These are phyloP conservation scores for Ptilorrhoa leucosticta DNA, from an alignment of 2,113 vertebrate genomes.

Conservation along the genomic window DNA sequence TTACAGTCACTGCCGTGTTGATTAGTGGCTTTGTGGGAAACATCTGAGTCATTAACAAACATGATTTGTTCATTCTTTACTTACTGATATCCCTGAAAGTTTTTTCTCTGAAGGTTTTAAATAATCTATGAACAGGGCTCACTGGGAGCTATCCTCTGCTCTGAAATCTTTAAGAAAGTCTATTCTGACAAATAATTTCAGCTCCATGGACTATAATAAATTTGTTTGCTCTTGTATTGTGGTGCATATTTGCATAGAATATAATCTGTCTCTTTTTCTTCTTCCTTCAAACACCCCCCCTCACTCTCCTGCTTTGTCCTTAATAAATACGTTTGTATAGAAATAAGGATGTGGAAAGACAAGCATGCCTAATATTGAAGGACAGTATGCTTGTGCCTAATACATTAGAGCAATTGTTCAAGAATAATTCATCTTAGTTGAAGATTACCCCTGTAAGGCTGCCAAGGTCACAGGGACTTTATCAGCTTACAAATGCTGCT, in stretches of 20 bases:
- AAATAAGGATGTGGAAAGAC: conserved; percentile 55
- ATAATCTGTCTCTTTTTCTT: background rate
- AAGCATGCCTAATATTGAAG: conserved; percentile 66
- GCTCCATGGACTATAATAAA: background rate
- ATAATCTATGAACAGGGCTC: background rate
- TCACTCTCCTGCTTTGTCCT: background rate
- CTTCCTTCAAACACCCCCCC: background rate
- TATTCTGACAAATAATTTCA: background rate
- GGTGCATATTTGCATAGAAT: background rate
- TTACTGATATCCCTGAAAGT: background rate
- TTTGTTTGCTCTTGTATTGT: background rate
- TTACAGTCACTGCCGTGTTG: background rate
- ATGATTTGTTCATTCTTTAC: background rate
- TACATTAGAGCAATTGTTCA: conserved; percentile 65
- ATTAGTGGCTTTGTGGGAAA: background rate
- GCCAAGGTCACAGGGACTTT: conserved; percentile 60
- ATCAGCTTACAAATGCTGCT: conserved; percentile 15
- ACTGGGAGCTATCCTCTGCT: background rate
- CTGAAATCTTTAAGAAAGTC: background rate
- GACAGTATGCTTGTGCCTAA: conserved; percentile 53
- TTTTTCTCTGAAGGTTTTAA: background rate
- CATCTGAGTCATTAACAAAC: background rate
- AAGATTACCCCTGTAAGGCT: conserved; percentile 60
- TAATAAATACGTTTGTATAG: conserved; percentile 52
- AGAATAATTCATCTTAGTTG: conserved; percentile 63